Percentiles rank a stretch among this genome's conserved stretches.
These are phyloP conservation scores for Heterohyrax brucei DNA, from an alignment of 2,797 vertebrate species.

Conservation along the genomic window DNA sequence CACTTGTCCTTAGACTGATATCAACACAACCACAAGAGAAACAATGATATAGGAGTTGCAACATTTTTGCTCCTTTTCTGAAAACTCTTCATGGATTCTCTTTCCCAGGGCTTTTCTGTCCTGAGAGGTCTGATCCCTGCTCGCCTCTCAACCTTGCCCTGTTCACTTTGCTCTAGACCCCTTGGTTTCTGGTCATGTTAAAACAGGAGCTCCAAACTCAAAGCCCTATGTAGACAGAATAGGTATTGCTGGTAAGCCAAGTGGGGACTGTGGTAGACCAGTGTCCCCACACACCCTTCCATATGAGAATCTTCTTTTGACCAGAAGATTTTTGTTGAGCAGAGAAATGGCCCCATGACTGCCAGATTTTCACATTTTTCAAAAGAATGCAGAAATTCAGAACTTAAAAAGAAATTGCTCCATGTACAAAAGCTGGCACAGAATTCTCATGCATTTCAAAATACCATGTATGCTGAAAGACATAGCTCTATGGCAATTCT, in stretches of 20 bases:
- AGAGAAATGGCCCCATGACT: too few species aligned
- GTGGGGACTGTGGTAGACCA: too few species aligned
- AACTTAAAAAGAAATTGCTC: neutral
- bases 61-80: neutral
- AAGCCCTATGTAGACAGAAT: neutral
- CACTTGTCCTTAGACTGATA: neutral
- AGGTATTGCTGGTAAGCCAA: too few species aligned
- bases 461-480: neutral
- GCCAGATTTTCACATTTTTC: neutral
- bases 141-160: neutral
- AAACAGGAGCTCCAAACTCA: neutral
- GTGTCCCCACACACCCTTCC: neutral
- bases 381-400: neutral
- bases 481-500: rapidly evolving
- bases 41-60: neutral
- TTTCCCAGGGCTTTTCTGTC: neutral
- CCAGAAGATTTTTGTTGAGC: too few species aligned
- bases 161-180: too few species aligned
- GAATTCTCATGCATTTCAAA: neutral
- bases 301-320: neutral
- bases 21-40: neutral
- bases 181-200: too few species aligned
- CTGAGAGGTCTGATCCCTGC: neutral
- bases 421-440: neutral
- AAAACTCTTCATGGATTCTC: neutral